phyloP scores from a whole-genome alignment of 2,113 vertebrate genomes.

The Protobothrops flavoviridis region DNA sequence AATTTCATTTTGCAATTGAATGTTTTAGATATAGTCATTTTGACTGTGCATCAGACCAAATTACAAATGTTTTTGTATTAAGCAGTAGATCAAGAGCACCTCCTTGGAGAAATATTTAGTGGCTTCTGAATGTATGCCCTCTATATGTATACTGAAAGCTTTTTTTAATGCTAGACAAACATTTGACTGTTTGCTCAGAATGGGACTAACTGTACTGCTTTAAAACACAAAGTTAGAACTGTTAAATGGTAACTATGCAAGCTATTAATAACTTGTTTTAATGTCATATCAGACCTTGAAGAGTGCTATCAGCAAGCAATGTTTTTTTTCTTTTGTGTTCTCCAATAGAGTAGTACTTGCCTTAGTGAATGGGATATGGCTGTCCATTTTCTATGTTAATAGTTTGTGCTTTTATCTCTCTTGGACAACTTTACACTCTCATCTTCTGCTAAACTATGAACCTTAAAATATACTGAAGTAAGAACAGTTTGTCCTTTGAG shows the following conservation, averaged over 20 bases:
- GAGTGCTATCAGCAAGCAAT: background rate
- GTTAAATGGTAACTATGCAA: conserved; percentile 3
- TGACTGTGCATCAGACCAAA: background rate
- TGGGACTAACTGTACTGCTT: background rate
- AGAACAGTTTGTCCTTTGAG: background rate
- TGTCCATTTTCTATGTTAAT: background rate
- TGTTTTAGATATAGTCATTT: background rate
- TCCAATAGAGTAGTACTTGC: background rate
- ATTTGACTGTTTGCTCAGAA: background rate
- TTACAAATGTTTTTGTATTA: background rate
- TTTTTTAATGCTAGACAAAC: background rate
- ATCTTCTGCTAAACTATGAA: background rate
- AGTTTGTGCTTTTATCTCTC: background rate
- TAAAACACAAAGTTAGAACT: conserved; percentile 6
- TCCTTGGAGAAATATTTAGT: background rate
- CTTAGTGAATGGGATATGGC: background rate
- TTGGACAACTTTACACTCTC: background rate
- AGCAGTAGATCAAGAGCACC: background rate
- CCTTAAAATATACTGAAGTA: background rate
- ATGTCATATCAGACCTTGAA: background rate
- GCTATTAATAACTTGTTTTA: conserved; percentile 9
- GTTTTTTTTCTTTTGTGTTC: background rate
- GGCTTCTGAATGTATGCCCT: background rate
- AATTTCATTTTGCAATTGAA: background rate
- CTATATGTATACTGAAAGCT: background rate